Percentiles rank a stretch among this genome's conserved stretches.
phyloP scores from a whole-genome alignment of 2,113 vertebrate genomes.

The Aleadryas rufinucha region DNA sequence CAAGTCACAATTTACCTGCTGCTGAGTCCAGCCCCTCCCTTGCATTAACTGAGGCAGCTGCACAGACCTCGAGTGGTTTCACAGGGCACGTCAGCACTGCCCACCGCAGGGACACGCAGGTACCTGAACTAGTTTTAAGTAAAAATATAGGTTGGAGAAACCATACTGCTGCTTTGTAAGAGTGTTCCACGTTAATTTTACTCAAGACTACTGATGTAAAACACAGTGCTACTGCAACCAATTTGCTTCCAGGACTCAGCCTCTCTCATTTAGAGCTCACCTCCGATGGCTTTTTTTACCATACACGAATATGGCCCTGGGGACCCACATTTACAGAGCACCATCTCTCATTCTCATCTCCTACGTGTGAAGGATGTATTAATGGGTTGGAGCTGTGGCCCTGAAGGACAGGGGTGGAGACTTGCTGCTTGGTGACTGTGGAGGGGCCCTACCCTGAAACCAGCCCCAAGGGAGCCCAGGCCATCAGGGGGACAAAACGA shows the following conservation, averaged over 20 bases:
- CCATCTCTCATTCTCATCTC: background rate
- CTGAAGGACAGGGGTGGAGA: background rate
- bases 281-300: background rate
- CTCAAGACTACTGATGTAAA: background rate
- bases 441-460: background rate
- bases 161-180: background rate
- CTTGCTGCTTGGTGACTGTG: background rate
- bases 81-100: background rate
- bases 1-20: background rate
- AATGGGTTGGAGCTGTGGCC: background rate
- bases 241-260: background rate
- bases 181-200: background rate
- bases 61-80: background rate
- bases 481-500: accelerated
- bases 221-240: background rate
- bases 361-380: background rate
- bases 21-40: background rate
- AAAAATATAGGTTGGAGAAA: background rate
- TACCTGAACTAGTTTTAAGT: background rate
- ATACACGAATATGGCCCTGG: background rate
- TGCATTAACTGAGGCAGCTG: background rate
- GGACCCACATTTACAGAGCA: background rate
- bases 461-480: background rate
- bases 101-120: background rate
- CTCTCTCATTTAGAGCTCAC: background rate